These are phyloP conservation scores for Choristoneura fumiferana DNA, from an alignment of 1,140 invertebrate species.

Conservation along the genomic window DNA sequence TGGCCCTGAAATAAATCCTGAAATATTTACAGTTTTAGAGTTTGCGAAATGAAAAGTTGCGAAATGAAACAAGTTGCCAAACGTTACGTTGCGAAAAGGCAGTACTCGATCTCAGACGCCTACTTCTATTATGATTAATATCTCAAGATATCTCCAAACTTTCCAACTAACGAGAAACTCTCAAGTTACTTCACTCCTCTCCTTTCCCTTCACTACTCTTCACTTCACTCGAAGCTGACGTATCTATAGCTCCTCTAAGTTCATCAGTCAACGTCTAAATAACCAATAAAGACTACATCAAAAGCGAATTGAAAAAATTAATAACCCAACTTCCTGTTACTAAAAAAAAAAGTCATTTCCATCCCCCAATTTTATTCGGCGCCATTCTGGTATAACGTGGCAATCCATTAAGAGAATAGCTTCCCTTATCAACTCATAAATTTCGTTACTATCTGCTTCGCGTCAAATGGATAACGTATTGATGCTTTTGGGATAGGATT, in stretches of 20 bases:
- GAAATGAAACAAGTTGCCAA: too few species aligned
- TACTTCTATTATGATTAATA: slow-evolving; percentile 8
- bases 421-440: slow-evolving; percentile 59
- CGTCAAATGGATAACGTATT: slow-evolving; percentile 40
- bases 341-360: slow-evolving; percentile 15
- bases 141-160: too few species aligned
- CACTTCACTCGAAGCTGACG: too few species aligned
- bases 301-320: slow-evolving; percentile 10
- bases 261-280: not conserved
- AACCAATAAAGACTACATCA: not conserved
- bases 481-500: slow-evolving; percentile 24
- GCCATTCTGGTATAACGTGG: slow-evolving; percentile 15
- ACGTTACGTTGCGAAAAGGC: too few species aligned
- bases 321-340: slow-evolving; percentile 10
- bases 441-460: slow-evolving; percentile 38
- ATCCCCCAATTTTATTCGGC: slow-evolving; percentile 12
- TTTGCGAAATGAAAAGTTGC: too few species aligned
- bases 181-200: too few species aligned
- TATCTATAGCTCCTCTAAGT: not conserved
- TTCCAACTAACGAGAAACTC: too few species aligned
- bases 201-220: too few species aligned
- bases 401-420: slow-evolving; percentile 55
- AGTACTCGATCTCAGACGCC: too few species aligned
- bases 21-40: too few species aligned
- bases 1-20: too few species aligned